These are phyloP conservation scores for Hydrolagus colliei DNA, from an alignment of 2,797 vertebrate species.

Conservation along the genomic window DNA sequence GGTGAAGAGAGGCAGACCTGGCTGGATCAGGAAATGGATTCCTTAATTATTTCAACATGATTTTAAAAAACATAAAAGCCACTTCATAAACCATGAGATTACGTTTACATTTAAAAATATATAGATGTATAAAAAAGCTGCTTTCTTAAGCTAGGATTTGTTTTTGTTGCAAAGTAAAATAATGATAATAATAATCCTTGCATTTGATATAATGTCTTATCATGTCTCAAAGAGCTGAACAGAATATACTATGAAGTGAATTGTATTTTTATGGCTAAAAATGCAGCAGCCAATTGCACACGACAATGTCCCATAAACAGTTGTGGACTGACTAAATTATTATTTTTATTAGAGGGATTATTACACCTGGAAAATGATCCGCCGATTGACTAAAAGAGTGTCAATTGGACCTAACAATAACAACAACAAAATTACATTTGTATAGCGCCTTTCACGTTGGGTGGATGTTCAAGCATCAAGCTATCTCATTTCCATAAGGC, in stretches of 20 bases:
- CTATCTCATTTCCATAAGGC: slow-evolving; percentile 2
- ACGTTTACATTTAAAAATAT: slow-evolving; percentile 18
- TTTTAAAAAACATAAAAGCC: slow-evolving; percentile 2
- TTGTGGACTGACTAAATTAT: no score
- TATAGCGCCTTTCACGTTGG: no score
- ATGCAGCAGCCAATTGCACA: no score
- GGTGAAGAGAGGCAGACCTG: not conserved
- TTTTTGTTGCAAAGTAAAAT: not conserved
- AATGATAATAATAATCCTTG: no score
- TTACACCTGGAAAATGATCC: no score
- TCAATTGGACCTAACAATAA: not conserved
- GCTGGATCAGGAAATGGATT: slow-evolving; percentile 26
- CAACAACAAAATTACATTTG: no score
- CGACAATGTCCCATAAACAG: no score
- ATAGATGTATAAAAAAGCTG: slow-evolving; percentile 6
- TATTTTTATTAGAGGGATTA: no score
- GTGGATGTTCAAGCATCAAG: not conserved
- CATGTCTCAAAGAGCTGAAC: no score
- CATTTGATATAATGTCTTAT: no score
- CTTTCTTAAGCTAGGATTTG: slow-evolving; percentile 9
- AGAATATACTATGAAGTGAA: no score
- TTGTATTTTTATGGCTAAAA: no score
- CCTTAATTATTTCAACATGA: slow-evolving; percentile 31
- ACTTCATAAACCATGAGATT: not conserved
- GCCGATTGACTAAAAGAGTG: not conserved